Evolutionary conservation across 2,888 invertebrate species (phyloP).

Genomic region (Apodemia duryi): DNA sequence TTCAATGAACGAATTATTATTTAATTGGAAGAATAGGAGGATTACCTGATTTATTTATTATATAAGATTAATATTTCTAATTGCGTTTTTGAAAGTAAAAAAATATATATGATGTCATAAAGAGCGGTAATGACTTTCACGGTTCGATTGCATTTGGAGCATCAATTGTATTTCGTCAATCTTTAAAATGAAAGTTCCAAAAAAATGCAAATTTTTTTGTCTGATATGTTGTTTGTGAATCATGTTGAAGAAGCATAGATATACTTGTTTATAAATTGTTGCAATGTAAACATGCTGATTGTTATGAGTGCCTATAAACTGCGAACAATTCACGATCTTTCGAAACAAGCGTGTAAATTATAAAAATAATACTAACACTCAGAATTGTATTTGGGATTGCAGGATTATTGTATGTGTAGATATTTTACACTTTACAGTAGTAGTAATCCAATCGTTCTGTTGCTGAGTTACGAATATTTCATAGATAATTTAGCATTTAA

Average conservation of each 20-base stretch:
- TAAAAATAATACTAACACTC: neutral
- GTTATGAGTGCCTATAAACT: constrained; percentile 12
- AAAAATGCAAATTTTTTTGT: constrained; percentile 37
- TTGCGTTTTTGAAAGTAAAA: constrained; percentile 62
- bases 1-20: neutral
- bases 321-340: neutral
- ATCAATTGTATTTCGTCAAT: constrained; percentile 65
- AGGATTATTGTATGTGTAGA: no score
- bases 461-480: no score
- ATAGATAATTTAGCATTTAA: no score
- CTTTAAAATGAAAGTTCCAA: constrained; percentile 70
- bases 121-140: constrained; percentile 75
- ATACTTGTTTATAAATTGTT: constrained; percentile 2
- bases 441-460: no score
- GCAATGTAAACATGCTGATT: constrained; percentile 22
- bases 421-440: no score
- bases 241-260: neutral
- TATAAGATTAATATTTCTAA: constrained; percentile 25
- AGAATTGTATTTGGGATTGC: no score
- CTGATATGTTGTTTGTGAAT: neutral
- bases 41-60: neutral
- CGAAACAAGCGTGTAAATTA: neutral
- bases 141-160: constrained; percentile 75
- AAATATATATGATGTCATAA: constrained; percentile 71
- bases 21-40: neutral